Percentiles rank a stretch among this genome's conserved stretches.
These are phyloP conservation scores for Whitmania pigra DNA, from an alignment of 1,140 invertebrate genomes.

Conservation along the genomic window DNA sequence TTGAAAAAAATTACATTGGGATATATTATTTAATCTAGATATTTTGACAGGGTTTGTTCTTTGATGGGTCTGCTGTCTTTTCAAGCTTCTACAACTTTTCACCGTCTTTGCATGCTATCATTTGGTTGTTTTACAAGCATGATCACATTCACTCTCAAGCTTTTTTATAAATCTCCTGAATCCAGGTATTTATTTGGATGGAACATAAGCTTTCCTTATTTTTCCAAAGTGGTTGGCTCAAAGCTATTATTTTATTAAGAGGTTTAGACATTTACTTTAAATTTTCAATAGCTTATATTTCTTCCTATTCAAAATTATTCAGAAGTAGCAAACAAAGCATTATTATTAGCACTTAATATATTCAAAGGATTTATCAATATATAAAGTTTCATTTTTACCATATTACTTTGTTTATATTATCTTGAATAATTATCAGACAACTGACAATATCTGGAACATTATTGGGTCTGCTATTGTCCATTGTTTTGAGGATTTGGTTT, in stretches of 20 bases:
- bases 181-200: neutral
- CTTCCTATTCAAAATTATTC: neutral
- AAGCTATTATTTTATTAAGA: too few relatives aligned
- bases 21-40: neutral
- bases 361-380: too few relatives aligned
- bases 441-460: slow-evolving; percentile 36
- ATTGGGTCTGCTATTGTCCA: slow-evolving; percentile 34
- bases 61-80: slow-evolving; percentile 32
- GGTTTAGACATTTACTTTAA: too few relatives aligned
- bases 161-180: neutral
- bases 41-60: neutral
- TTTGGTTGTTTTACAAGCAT: slow-evolving; percentile 30
- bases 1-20: neutral
- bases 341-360: too few relatives aligned
- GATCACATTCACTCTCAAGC: slow-evolving; percentile 30
- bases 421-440: slow-evolving; percentile 29
- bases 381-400: too few relatives aligned
- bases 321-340: neutral
- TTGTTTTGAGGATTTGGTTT: slow-evolving; percentile 37
- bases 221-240: too few relatives aligned
- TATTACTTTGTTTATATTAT: neutral
- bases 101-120: slow-evolving; percentile 33
- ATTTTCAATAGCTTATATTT: too few relatives aligned
- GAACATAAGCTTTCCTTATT: too few relatives aligned
- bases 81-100: slow-evolving; percentile 36